These are phyloP conservation scores for Megalurothrips usitatus DNA, from an alignment of 2,888 invertebrate species.

Conservation along the genomic window DNA sequence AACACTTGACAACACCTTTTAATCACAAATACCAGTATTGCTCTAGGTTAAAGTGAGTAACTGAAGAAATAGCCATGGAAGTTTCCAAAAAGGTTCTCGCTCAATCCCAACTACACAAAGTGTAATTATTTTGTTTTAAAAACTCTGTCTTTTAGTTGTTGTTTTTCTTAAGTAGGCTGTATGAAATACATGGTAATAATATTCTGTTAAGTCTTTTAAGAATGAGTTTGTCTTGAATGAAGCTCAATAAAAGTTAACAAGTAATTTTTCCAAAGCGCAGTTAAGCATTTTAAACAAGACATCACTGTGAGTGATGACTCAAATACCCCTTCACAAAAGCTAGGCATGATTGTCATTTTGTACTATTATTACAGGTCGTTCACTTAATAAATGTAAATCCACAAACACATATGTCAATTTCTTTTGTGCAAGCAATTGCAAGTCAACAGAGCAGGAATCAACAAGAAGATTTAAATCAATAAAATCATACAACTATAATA, in stretches of 20 bases:
- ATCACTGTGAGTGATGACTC: background rate
- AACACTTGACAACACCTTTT: background rate
- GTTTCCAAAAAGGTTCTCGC: too few relatives aligned
- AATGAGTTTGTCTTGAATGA: background rate
- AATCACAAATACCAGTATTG: constrained; percentile 14
- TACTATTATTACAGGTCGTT: background rate
- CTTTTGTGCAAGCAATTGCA: background rate
- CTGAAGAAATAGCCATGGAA: too few relatives aligned
- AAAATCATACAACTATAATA: background rate
- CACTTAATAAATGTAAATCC: background rate
- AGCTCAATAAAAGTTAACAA: background rate
- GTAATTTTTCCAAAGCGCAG: background rate
- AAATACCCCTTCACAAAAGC: background rate
- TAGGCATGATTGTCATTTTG: constrained; percentile 5
- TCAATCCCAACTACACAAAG: too few relatives aligned
- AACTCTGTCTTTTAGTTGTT: background rate
- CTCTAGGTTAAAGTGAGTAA: background rate
- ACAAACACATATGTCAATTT: background rate
- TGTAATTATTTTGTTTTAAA: background rate
- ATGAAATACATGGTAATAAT: too few relatives aligned
- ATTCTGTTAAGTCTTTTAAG: too few relatives aligned
- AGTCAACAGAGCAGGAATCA: background rate
- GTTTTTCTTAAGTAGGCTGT: too few relatives aligned
- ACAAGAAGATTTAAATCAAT: background rate
- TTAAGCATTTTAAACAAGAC: background rate